Percentiles rank a stretch among this genome's conserved stretches.
Conservation (phyloP, 2,888 invertebrate genomes). For the Tetheella fluctuosa region DNA sequence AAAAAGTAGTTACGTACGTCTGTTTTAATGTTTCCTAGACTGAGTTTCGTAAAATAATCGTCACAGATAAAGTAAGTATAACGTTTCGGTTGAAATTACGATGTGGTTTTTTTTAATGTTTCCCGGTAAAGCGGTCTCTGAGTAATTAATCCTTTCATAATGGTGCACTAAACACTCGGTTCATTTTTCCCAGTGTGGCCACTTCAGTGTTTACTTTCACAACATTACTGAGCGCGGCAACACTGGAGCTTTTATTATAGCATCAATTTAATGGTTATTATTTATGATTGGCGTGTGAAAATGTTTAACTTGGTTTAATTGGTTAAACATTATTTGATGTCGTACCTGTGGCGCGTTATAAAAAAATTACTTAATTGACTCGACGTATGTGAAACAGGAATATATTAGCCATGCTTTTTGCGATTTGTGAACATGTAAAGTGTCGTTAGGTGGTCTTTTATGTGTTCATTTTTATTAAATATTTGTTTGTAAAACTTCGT, state of each 20-base stretch:
- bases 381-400: constrained; percentile 27
- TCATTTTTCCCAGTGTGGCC: constrained; percentile 51
- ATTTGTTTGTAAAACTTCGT: not conserved
- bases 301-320: constrained; percentile 57
- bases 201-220: constrained; percentile 60
- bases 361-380: constrained; percentile 41
- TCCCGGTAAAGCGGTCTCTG: constrained; percentile 57
- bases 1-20: constrained; percentile 51
- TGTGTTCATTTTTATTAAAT: constrained; percentile 9
- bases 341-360: constrained; percentile 32
- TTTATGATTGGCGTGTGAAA: constrained; percentile 74
- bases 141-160: constrained; percentile 73
- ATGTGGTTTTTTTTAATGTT: constrained; percentile 67
- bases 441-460: constrained; percentile 9
- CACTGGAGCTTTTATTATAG: constrained; percentile 58
- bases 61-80: constrained; percentile 56
- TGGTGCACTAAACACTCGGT: constrained; percentile 51
- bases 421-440: constrained; percentile 20
- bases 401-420: constrained; percentile 25
- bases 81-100: constrained; percentile 60
- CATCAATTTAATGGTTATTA: constrained; percentile 65
- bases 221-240: constrained; percentile 46
- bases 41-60: constrained; percentile 58
- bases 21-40: constrained; percentile 68
- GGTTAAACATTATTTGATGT: constrained; percentile 41